Percentiles rank a stretch among this genome's conserved stretches.
phyloP scores from a whole-genome alignment of 2,797 vertebrate species.

The Champsocephalus gunnari region DNA sequence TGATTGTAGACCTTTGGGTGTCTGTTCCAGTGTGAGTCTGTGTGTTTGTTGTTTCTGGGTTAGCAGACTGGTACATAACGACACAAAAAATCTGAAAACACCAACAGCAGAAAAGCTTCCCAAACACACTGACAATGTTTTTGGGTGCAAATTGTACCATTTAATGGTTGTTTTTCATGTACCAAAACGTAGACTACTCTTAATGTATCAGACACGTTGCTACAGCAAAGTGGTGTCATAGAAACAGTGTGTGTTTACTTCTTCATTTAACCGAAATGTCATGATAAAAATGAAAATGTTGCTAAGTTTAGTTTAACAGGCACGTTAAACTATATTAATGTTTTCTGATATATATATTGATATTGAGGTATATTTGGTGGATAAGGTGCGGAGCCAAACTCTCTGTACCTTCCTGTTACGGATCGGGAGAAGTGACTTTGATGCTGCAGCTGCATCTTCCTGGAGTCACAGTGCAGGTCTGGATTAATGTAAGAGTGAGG shows the following conservation, averaged over 20 bases:
- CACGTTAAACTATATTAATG: not conserved
- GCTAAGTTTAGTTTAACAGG: not conserved
- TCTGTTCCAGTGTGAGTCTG: constrained; percentile 29
- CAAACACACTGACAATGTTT: not conserved
- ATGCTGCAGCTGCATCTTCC: not conserved
- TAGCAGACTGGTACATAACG: not conserved
- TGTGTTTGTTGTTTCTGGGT: constrained; percentile 30
- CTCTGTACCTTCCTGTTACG: not conserved
- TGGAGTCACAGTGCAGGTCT: constrained; percentile 9
- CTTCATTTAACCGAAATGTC: no score
- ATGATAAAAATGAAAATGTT: no score
- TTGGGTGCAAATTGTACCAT: not conserved
- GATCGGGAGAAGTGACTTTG: not conserved
- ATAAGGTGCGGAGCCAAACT: not conserved
- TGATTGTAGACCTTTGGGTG: constrained; percentile 30
- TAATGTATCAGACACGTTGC: not conserved
- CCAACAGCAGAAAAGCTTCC: not conserved
- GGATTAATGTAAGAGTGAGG: constrained; percentile 15
- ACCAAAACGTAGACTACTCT: not conserved
- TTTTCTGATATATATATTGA: not conserved
- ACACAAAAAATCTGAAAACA: not conserved
- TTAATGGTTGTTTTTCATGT: not conserved
- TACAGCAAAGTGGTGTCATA: not conserved
- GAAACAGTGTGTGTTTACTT: not conserved
- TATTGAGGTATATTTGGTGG: not conserved